Evolutionary conservation across 2,888 invertebrate species (phyloP).

Genomic region (Diplazon laetatorius): DNA sequence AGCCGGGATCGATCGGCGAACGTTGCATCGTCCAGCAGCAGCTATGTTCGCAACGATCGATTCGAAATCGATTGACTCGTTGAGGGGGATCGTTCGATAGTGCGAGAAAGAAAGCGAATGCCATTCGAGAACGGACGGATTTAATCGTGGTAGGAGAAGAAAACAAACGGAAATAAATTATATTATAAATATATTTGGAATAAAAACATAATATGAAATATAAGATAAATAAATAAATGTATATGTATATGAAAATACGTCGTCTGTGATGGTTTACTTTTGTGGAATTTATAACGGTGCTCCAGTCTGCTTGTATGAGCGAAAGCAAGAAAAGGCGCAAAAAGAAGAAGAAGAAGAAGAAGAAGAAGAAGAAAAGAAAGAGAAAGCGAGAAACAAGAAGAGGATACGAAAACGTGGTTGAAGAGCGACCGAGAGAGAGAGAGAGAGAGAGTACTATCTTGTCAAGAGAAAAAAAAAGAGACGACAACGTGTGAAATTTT

Average conservation of each 20-base stretch:
- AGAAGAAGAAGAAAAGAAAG: conserved; percentile 34
- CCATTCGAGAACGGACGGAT: background rate
- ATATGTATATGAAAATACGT: too few species aligned
- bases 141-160: background rate
- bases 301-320: conserved; percentile 39
- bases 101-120: background rate
- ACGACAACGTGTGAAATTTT: background rate
- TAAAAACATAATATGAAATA: background rate
- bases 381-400: conserved; percentile 26
- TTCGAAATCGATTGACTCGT: background rate
- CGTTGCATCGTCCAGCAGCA: background rate
- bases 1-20: background rate
- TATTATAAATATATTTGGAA: too few species aligned
- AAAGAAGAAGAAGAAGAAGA: conserved; percentile 42
- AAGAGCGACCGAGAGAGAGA: conserved; percentile 19
- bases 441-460: conserved; percentile 22
- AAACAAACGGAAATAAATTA: too few species aligned
- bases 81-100: background rate
- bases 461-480: background rate
- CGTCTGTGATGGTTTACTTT: conserved; percentile 19
- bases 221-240: background rate
- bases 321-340: conserved; percentile 24
- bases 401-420: conserved; percentile 29
- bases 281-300: conserved; percentile 16
- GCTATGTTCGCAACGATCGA: background rate